Evolutionary conservation across 2,888 invertebrate genomes (phyloP), one percentile per base, ranked within the genome.

Genomic region (Parnassius mnemosyne): DNA sequence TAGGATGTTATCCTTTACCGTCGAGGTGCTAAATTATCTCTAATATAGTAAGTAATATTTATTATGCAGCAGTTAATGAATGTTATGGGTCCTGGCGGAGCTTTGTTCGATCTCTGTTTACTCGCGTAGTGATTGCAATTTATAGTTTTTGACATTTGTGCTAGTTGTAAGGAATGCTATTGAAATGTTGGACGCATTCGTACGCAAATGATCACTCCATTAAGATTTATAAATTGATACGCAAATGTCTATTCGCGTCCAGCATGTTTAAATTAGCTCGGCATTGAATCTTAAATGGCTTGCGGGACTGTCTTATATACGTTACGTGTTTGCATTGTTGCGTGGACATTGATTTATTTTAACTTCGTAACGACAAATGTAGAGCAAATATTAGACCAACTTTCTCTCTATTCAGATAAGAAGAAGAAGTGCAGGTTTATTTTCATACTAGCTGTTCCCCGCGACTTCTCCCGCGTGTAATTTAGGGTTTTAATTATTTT

Each of bases 271-370:
- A 60, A 61, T 61, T 46, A 61, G 56, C 51, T 52, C 56, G 52
- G 52, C 56, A 61, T 61, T 61, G 61, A 41, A 46, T 46, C 52
- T 55, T 56, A 61, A 56, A 61, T 46, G 56, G 56, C 53, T 7
- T 11, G 54, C 57, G 47, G 34, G 34, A 46, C 43, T 43, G 52
- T 46, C 16, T 53, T 53, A 53, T 53, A 46, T 59, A 43, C 12
- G 51, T 51, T 57, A 20, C 41, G 10, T 34, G n/a, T 55, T 25
- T 12, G 20, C 54, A 20, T 53, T 60, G 42, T 53, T 60, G 51
- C 51, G 46, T n/a, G 46, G 12, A 43, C 60, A 44, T 54, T 54
- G 62, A 54, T 62, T 62, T 62, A 62, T 62, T 62, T 62, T 62
- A 58, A 62, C 43, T 54, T 13, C 43, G 50, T 43, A 16, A 57